Conservation (phyloP, 2,113 vertebrate species). For the Chloropsis hardwickii region DNA sequence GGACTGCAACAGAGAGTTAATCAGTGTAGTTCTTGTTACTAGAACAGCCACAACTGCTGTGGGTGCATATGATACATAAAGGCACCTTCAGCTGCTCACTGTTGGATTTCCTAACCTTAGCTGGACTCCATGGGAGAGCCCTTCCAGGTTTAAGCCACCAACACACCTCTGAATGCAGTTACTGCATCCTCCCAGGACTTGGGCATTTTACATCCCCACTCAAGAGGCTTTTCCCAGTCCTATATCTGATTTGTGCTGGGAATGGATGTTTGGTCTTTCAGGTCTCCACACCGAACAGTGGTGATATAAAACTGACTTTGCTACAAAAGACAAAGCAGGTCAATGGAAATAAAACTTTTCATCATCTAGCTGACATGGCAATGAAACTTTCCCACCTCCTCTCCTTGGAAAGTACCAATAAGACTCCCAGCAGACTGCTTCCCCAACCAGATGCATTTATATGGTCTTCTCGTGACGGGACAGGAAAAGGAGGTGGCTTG, state of each 20-base stretch:
- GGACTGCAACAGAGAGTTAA: background rate
- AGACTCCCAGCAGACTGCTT: background rate
- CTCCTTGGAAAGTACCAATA: background rate
- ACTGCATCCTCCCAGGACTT: background rate
- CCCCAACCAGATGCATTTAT: background rate
- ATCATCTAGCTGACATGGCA: background rate
- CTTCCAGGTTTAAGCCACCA: background rate
- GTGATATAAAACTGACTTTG: background rate
- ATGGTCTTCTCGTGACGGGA: background rate
- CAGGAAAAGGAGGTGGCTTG: background rate
- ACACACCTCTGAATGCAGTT: background rate
- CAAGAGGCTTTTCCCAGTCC: background rate
- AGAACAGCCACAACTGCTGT: background rate
- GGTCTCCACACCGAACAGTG: background rate
- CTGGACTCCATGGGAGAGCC: background rate
- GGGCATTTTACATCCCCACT: background rate
- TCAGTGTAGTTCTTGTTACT: background rate
- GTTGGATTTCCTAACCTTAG: background rate
- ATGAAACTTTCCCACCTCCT: background rate
- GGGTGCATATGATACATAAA: rapidly evolving
- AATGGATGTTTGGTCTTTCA: background rate
- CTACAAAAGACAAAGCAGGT: background rate
- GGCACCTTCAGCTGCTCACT: background rate
- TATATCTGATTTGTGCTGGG: rapidly evolving
- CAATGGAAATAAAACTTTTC: background rate